phyloP scores from a whole-genome alignment of 2,888 invertebrate species.

The Meganola albula region DNA sequence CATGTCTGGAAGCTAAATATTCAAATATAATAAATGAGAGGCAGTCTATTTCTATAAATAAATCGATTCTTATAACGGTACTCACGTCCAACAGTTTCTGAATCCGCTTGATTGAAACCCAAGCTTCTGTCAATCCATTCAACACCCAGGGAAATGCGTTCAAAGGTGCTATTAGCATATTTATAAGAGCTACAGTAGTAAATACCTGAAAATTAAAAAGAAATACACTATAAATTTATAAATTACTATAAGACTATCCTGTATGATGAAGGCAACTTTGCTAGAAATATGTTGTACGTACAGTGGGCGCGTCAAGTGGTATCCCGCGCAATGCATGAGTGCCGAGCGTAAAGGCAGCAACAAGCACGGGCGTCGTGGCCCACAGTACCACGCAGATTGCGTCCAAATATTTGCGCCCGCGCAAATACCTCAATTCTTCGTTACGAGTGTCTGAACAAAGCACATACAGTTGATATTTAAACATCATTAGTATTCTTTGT shows the following conservation, averaged over 20 bases:
- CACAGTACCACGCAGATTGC: slow-evolving; percentile 98
- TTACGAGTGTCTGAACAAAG: slow-evolving; percentile 78
- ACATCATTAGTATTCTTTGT: no score
- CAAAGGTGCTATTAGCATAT: slow-evolving; percentile 96
- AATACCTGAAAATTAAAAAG: slow-evolving; percentile 77
- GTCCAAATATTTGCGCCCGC: slow-evolving; percentile 95
- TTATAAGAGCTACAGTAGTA: slow-evolving; percentile 94
- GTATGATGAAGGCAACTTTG: no score
- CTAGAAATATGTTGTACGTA: no score
- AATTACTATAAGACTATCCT: no score
- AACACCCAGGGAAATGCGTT: slow-evolving; percentile 99
- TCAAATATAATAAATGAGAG: neutral
- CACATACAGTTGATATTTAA: no score
- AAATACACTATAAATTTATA: no score
- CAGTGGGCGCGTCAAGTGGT: slow-evolving; percentile 90
- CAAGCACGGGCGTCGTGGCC: slow-evolving; percentile 97
- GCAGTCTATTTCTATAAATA: no score
- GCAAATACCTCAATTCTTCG: slow-evolving; percentile 86
- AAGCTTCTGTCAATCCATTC: slow-evolving; percentile 96
- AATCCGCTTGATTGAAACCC: slow-evolving; percentile 94
- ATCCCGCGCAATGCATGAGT: slow-evolving; percentile 87
- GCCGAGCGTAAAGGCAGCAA: slow-evolving; percentile 89
- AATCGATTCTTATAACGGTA: no score
- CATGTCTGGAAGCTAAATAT: slow-evolving; percentile 78
- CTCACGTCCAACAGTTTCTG: slow-evolving; percentile 87